phyloP scores from a whole-genome alignment of 2,113 vertebrate species.

The Anarhynchus alexandrinus region DNA sequence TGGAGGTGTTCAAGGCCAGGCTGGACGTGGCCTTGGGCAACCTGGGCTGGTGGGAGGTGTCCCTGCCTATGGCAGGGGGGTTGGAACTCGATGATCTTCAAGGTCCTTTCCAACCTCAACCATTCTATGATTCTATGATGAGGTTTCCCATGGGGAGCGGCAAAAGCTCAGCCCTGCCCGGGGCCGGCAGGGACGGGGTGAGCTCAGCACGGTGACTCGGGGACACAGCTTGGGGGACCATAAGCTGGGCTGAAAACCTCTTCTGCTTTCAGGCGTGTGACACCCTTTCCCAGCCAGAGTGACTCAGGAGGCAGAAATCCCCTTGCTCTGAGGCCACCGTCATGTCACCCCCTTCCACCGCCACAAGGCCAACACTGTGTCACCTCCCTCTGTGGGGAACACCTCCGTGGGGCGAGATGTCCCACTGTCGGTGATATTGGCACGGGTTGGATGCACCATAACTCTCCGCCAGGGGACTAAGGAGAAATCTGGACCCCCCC shows the following conservation, averaged over 20 bases:
- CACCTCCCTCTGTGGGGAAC: neutral
- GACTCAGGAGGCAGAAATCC: neutral
- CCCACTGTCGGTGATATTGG: fast-evolving
- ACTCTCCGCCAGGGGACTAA: fast-evolving
- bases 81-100: too few relatives aligned
- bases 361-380: neutral
- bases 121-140: too few relatives aligned
- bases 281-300: neutral
- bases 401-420: fast-evolving
- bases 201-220: fast-evolving
- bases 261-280: neutral
- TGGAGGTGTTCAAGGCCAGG: too few relatives aligned
- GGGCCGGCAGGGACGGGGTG: fast-evolving
- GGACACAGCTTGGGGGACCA: neutral
- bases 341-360: neutral
- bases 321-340: fast-evolving
- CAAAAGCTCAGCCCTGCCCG: neutral
- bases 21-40: too few relatives aligned
- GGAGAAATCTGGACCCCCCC: neutral
- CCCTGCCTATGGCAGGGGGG: too few relatives aligned
- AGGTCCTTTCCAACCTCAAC: too few relatives aligned
- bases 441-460: neutral
- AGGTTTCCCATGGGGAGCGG: fast-evolving
- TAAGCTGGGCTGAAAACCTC: neutral
- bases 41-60: too few relatives aligned